Evolutionary conservation across 2,113 vertebrate genomes (phyloP).

Genomic region (Picathartes gymnocephalus): DNA sequence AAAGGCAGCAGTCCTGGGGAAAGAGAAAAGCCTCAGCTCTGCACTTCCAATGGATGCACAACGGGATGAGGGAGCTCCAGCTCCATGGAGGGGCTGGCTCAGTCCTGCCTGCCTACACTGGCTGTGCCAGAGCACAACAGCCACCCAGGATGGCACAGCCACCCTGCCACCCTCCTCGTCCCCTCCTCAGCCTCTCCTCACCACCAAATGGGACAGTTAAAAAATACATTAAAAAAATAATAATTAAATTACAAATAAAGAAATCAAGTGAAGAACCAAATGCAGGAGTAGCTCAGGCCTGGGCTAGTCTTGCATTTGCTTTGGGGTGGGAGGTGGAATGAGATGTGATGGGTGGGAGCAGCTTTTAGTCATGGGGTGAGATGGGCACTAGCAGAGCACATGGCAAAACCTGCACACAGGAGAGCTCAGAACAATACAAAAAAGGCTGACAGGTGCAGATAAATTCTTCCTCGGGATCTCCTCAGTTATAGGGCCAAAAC

Average conservation of each 20-base stretch:
- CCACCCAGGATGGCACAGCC: neutral
- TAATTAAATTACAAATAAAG: neutral
- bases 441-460: constrained; percentile 58
- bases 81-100: neutral
- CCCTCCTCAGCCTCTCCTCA: constrained; percentile 55
- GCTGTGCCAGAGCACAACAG: neutral
- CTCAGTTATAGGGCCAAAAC: neutral
- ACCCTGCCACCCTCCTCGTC: neutral
- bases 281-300: constrained; percentile 47
- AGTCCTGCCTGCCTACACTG: neutral
- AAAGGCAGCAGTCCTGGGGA: constrained; percentile 42
- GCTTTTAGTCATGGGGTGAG: constrained; percentile 66
- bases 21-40: constrained; percentile 25
- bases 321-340: constrained; percentile 61
- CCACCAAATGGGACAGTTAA: constrained; percentile 6
- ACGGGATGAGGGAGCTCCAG: constrained; percentile 12
- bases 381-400: constrained; percentile 68
- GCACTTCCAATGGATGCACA: constrained; percentile 56
- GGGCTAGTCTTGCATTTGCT: constrained; percentile 66
- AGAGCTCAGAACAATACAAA: constrained; percentile 25
- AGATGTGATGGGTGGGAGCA: constrained; percentile 51
- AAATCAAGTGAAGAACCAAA: constrained; percentile 59
- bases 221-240: neutral
- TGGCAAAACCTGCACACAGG: constrained; percentile 62
- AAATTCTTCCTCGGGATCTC: constrained; percentile 1